Evolutionary conservation across 2,113 vertebrate species (phyloP), one percentile per base, ranked within the genome.

Genomic region (Forbesichthys agassizii): DNA sequence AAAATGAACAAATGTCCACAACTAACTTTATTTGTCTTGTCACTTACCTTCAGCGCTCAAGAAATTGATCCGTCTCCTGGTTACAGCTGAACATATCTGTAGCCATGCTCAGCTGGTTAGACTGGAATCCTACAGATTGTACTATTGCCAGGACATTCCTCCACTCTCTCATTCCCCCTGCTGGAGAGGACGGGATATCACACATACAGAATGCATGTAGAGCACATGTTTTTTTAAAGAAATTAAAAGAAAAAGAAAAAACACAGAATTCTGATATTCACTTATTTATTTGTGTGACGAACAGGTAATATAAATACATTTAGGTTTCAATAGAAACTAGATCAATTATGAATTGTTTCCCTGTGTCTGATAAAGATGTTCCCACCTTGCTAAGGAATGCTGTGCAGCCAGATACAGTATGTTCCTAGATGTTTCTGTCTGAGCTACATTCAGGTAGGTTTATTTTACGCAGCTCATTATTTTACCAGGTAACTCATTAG

Each of bases 301-400:
- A 27, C 27, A 27, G 27, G 27, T 27, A 27, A 27, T 27, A 27
- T 27, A 27, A 27, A 27, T 27, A 27, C 27, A 27, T 27, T 27
- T 27, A 27, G 27, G 27, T 27, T 27, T 27, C 27, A 27, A 27
- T 27, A 27, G 27, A 27, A 27, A 3, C 27, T 27, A 27, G 27
- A 27, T 27, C 27, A 27, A 27, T 27, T 27, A 27, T 3, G 2
- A 27, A 27, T 27, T 27, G 27, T 27, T 27, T 27, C 27, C 27
- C 27, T 27, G 27, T 27, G 27, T 27, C 27, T 27, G 27, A 3
- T 27, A 27, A 2, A 27, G 27, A 42, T 7, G 36, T 59, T 62
- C 82, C 57, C 82, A 83, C 84, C 79, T 85, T 36, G 6, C 10
- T 69, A 48, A 76, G 86, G 85, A 90, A 90, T 89, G 90, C 18